phyloP scores from a whole-genome alignment of 2,888 invertebrate genomes.

The Deilephila porcellus region DNA sequence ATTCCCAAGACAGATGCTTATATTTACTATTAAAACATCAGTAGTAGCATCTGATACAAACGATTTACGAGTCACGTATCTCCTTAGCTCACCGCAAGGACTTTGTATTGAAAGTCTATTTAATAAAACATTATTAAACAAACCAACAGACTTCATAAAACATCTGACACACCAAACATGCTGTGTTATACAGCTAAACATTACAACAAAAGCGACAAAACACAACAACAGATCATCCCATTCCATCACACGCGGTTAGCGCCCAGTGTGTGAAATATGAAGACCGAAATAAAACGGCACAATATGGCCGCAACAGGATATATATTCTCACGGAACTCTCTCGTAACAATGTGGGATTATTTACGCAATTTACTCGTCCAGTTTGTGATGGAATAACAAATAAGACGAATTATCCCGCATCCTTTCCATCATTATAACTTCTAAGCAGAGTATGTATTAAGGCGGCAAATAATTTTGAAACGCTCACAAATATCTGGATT shows the following conservation, averaged over 20 bases:
- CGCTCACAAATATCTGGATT: neutral
- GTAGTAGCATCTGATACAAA: too few species aligned
- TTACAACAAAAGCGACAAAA: constrained; percentile 11
- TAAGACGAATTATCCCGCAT: constrained; percentile 36
- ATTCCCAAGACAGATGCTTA: too few species aligned
- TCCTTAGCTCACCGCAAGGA: too few species aligned
- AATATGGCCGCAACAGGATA: constrained; percentile 58
- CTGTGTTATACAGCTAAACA: neutral
- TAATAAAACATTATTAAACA: too few species aligned
- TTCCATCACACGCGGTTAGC: constrained; percentile 31
- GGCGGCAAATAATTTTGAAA: neutral
- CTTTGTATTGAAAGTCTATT: too few species aligned
- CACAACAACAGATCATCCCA: constrained; percentile 3
- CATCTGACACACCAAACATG: neutral
- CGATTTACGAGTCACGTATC: too few species aligned
- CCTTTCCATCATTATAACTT: constrained; percentile 27
- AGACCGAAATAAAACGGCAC: constrained; percentile 64
- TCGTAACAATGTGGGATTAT: constrained; percentile 60
- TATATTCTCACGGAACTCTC: constrained; percentile 70
- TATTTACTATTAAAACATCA: too few species aligned
- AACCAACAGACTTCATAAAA: neutral
- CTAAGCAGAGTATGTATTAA: neutral
- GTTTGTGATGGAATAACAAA: constrained; percentile 58
- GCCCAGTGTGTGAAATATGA: constrained; percentile 58
- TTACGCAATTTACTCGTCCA: constrained; percentile 59